A percentile compares a stretch with the other conserved stretches of the same genome.
Conservation (phyloP, 92 coral and sea anemone species). For the Parazoanthus swiftii region DNA sequence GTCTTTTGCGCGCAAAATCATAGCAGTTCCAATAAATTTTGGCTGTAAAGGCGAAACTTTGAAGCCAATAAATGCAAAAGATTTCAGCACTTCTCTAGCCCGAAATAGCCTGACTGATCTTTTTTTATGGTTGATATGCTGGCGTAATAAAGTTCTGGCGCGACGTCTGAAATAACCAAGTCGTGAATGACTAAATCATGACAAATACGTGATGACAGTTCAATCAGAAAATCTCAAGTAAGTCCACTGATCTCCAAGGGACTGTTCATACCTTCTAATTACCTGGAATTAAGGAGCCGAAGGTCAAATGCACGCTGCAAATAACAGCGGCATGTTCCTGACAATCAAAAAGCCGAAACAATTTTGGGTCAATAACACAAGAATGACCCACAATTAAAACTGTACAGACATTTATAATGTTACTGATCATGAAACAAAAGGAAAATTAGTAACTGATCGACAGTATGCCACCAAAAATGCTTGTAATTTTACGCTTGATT, state of each 20-base stretch:
- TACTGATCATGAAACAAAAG: no score
- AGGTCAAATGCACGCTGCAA: conserved; percentile 8
- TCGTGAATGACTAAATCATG: not conserved
- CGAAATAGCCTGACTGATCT: not conserved
- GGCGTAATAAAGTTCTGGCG: not conserved
- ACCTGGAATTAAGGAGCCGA: conserved; percentile 1
- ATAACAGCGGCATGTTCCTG: not conserved
- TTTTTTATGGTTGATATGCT: not conserved
- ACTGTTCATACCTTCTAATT: not conserved
- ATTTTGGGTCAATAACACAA: no score
- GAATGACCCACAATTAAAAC: no score
- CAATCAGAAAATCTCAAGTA: conserved; percentile 5
- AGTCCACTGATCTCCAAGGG: not conserved
- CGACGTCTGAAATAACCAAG: not conserved
- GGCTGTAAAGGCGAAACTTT: not conserved
- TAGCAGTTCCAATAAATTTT: not conserved
- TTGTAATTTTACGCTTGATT: no score
- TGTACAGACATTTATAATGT: no score
- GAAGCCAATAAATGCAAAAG: not conserved
- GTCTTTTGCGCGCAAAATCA: no score
- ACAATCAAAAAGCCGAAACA: not conserved
- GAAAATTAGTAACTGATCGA: no score
- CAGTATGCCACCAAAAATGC: no score
- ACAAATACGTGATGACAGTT: conserved; percentile 10
- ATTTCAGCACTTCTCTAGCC: not conserved